Percentiles rank a stretch among this genome's conserved stretches.
phyloP scores from a whole-genome alignment of 2,888 invertebrate species.

The Ischnura elegans region DNA sequence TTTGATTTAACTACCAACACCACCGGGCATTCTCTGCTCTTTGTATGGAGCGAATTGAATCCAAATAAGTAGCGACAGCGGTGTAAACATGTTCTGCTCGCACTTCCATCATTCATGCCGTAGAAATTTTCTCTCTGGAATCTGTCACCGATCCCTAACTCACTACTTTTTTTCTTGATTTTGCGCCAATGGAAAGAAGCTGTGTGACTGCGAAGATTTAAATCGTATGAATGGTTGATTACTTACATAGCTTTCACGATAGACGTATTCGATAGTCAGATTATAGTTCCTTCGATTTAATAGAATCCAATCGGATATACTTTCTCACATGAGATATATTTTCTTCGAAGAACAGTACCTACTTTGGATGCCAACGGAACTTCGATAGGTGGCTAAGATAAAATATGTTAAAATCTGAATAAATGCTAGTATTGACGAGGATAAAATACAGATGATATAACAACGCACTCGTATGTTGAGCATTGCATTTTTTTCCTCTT shows the following conservation, averaged over 20 bases:
- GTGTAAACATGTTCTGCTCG: neutral
- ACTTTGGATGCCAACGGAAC: too few relatives aligned
- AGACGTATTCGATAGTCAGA: too few relatives aligned
- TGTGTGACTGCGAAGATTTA: neutral
- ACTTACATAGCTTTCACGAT: neutral
- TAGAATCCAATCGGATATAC: too few relatives aligned
- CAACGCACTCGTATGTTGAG: too few relatives aligned
- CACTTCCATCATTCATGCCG: neutral
- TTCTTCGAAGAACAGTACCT: too few relatives aligned
- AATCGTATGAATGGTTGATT: neutral
- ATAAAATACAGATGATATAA: too few relatives aligned
- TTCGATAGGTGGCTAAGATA: too few relatives aligned
- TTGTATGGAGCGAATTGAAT: neutral
- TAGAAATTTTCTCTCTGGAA: neutral
- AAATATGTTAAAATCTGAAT: too few relatives aligned
- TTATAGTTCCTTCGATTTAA: too few relatives aligned
- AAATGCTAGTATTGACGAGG: too few relatives aligned
- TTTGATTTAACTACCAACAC: neutral
- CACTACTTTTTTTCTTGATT: neutral
- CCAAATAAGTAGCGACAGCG: neutral
- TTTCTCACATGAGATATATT: too few relatives aligned
- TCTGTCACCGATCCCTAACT: neutral
- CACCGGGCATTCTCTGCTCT: neutral
- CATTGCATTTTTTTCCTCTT: too few relatives aligned
- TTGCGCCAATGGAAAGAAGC: neutral